These are phyloP conservation scores for Parnassius apollo DNA, from an alignment of 2,888 invertebrate genomes.

Conservation along the genomic window DNA sequence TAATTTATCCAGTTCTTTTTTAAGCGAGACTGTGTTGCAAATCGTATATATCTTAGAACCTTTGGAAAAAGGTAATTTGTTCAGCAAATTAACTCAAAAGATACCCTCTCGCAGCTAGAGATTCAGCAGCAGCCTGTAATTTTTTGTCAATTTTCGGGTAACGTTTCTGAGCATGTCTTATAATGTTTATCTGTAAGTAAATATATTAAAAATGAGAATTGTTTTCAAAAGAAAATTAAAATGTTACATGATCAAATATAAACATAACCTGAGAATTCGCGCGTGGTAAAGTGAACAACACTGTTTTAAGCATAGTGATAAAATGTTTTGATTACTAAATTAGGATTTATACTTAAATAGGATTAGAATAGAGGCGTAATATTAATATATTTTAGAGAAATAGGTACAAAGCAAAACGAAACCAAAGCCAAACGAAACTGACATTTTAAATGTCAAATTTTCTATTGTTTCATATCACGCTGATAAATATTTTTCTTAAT, in stretches of 20 bases:
- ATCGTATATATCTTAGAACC: too few species aligned
- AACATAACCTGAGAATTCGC: slow-evolving; percentile 60
- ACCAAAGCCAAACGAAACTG: background rate
- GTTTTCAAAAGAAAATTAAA: background rate
- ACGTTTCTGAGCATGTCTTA: slow-evolving; percentile 59
- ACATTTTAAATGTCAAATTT: slow-evolving; percentile 7
- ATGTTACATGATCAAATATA: background rate
- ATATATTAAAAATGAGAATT: slow-evolving; percentile 8
- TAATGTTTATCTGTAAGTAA: slow-evolving; percentile 46
- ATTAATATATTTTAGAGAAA: background rate
- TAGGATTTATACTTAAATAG: background rate
- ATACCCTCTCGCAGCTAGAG: slow-evolving; percentile 86
- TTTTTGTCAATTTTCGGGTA: slow-evolving; percentile 70
- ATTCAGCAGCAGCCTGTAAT: slow-evolving; percentile 80
- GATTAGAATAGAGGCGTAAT: background rate
- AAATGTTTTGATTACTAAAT: too few species aligned
- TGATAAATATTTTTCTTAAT: background rate
- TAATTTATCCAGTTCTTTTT: too few species aligned
- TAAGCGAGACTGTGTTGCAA: too few species aligned
- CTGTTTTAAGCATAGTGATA: slow-evolving; percentile 41
- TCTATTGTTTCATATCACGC: background rate
- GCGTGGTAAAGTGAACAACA: slow-evolving; percentile 43
- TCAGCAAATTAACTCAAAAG: too few species aligned
- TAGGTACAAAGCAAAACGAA: too few species aligned
- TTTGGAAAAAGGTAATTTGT: too few species aligned